phyloP scores from a whole-genome alignment of 2,113 vertebrate genomes.

The Osmerus mordax region DNA sequence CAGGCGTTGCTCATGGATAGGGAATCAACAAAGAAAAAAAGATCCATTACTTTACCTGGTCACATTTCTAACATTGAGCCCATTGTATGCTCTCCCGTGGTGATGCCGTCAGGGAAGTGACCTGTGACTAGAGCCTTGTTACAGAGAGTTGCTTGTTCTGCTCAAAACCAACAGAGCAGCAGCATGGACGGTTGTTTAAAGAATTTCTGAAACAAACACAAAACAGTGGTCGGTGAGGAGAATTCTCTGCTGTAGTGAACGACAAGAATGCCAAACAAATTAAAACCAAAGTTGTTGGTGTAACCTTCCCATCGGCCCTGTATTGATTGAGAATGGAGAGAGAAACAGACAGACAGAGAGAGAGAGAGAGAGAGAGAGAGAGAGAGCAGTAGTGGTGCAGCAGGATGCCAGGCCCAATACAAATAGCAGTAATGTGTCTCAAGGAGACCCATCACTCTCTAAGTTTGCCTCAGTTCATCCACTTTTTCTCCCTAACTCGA shows the following conservation, averaged over 20 bases:
- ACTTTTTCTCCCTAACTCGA: too few species aligned
- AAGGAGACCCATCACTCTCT: too few species aligned
- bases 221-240: background rate
- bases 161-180: background rate
- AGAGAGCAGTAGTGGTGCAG: background rate
- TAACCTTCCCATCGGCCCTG: conserved; percentile 11
- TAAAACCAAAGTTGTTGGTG: conserved; percentile 10
- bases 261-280: conserved; percentile 15
- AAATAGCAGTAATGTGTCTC: background rate
- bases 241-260: background rate
- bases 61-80: conserved; percentile 39
- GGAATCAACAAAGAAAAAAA: background rate
- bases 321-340: conserved; percentile 24
- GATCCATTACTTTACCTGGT: conserved; percentile 7
- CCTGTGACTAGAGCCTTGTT: conserved; percentile 18
- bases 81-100: conserved; percentile 44
- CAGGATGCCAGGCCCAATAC: conserved; percentile 21
- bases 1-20: background rate
- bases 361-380: too few species aligned
- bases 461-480: too few species aligned
- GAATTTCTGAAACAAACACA: background rate
- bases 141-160: conserved; percentile 18
- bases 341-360: too few species aligned
- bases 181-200: background rate
- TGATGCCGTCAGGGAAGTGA: conserved; percentile 10